phyloP scores from a whole-genome alignment of 1,140 invertebrate genomes.

The Drosophila ercepeae region DNA sequence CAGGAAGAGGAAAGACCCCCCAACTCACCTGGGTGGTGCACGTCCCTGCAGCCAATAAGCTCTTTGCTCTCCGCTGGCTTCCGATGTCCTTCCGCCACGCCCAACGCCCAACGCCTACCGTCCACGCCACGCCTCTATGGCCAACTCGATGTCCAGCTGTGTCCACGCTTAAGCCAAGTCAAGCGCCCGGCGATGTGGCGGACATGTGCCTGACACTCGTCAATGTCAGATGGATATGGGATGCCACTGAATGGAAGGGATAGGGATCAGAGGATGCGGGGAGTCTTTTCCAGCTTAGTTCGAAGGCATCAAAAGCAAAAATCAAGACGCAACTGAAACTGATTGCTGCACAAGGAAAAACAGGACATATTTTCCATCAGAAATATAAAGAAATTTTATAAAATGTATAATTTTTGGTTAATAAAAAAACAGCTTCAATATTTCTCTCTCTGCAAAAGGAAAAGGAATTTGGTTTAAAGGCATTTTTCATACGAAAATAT shows the following conservation, averaged over 20 bases:
- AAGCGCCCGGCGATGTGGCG: conserved; percentile 35
- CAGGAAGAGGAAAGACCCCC: neutral
- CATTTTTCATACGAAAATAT: conserved; percentile 63
- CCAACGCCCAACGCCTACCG: neutral
- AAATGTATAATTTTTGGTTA: no score
- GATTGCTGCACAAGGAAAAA: conserved; percentile 18
- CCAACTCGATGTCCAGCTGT: conserved; percentile 46
- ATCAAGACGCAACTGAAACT: conserved; percentile 49
- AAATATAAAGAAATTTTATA: neutral
- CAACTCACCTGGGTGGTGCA: conserved; percentile 26
- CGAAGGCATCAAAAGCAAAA: conserved; percentile 43
- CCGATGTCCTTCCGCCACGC: conserved; percentile 11
- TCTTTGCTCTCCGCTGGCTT: conserved; percentile 5
- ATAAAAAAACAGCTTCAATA: neutral
- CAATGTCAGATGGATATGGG: conserved; percentile 44
- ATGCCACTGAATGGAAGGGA: conserved; percentile 4
- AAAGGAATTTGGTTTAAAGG: conserved; percentile 63
- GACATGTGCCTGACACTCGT: conserved; percentile 52
- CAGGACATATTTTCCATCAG: neutral
- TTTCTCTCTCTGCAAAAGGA: conserved; percentile 4
- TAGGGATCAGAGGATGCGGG: conserved; percentile 1
- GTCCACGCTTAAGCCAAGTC: conserved; percentile 49
- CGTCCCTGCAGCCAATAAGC: conserved; percentile 20
- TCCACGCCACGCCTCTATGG: neutral
- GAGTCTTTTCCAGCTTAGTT: neutral